Percentiles rank a stretch among this genome's conserved stretches.
Evolutionary conservation across 1,140 invertebrate genomes (phyloP).

Genomic region (Pogonognathellus flavescens): DNA sequence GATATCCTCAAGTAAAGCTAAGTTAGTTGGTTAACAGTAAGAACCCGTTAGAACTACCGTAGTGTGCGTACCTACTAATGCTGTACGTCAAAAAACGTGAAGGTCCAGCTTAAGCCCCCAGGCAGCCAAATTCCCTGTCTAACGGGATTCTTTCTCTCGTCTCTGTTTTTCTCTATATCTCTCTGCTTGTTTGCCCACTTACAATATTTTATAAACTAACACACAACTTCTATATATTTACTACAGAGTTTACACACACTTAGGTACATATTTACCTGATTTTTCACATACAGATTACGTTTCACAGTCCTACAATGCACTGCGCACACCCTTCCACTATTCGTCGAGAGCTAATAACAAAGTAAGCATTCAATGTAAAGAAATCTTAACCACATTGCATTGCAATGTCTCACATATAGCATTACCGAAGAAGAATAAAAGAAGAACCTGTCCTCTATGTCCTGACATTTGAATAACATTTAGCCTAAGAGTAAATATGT

Average conservation of each 20-base stretch:
- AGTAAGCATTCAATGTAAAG: too few species aligned
- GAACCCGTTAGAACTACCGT: conserved; percentile 55
- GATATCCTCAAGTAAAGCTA: conserved; percentile 17
- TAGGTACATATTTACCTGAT: background rate
- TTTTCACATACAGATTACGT: conserved; percentile 18
- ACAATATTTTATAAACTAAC: conserved; percentile 16
- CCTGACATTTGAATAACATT: conserved; percentile 30
- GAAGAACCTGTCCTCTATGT: conserved; percentile 7
- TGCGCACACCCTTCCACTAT: too few species aligned
- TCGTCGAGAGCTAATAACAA: too few species aligned
- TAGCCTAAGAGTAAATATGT: conserved; percentile 5
- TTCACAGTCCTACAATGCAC: background rate
- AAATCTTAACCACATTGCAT: too few species aligned
- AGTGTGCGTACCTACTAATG: conserved; percentile 21
- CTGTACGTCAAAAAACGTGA: conserved; percentile 16
- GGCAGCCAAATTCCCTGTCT: conserved; percentile 42
- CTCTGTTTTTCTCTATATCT: background rate
- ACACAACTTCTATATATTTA: background rate
- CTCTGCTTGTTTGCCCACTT: conserved; percentile 23
- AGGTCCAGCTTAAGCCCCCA: conserved; percentile 35
- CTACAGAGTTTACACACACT: background rate
- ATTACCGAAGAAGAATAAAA: background rate
- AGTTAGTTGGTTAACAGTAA: conserved; percentile 29
- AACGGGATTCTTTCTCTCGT: conserved; percentile 25
- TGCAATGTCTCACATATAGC: too few species aligned